These are phyloP conservation scores for Heteractis magnifica DNA, from an alignment of 92 coral and sea anemone genomes.

Conservation along the genomic window DNA sequence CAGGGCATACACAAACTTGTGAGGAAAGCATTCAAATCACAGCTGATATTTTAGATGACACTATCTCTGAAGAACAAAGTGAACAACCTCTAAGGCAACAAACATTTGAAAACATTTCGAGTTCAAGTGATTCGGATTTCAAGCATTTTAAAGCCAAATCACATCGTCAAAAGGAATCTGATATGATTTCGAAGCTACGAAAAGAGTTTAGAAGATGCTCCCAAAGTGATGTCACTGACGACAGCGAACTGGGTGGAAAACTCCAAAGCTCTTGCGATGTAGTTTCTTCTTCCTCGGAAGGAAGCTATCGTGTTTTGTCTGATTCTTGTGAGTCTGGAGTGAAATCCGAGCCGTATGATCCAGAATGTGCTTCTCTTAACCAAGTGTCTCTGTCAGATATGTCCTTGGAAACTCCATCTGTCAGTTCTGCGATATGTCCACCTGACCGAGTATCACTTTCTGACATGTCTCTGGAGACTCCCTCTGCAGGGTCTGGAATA, in stretches of 20 bases:
- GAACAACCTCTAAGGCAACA: too few relatives aligned
- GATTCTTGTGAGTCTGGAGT: not conserved
- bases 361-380: constrained; percentile 5
- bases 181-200: not conserved
- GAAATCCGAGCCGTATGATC: constrained; percentile 9
- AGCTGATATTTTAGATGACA: too few relatives aligned
- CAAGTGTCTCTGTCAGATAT: not conserved
- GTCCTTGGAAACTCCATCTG: constrained; percentile 4
- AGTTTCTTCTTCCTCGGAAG: not conserved
- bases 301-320: not conserved
- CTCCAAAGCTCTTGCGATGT: not conserved
- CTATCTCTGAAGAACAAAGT: too few relatives aligned
- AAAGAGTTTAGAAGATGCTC: not conserved
- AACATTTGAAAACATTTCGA: not conserved
- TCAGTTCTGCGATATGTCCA: not conserved
- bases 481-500: not conserved
- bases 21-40: too few relatives aligned
- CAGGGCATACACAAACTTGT: too few relatives aligned
- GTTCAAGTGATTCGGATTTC: not conserved
- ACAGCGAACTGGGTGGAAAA: too few relatives aligned
- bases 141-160: not conserved
- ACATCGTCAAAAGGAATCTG: not conserved
- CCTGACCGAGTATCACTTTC: not conserved
- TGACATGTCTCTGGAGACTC: constrained; percentile 12
- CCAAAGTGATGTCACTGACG: not conserved